phyloP scores from a whole-genome alignment of 2,113 vertebrate species.

The Oryzias woworae region DNA sequence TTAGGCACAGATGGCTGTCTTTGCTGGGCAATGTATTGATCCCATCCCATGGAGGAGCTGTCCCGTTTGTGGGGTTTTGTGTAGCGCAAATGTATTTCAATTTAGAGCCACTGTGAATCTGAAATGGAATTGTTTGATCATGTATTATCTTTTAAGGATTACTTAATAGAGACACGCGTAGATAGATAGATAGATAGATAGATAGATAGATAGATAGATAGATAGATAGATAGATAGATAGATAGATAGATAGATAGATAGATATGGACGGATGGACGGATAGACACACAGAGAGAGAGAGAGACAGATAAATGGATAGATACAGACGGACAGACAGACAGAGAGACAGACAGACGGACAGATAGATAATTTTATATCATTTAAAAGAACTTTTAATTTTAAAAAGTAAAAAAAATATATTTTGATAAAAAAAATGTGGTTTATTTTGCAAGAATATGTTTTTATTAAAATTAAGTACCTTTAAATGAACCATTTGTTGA shows the following conservation, averaged over 20 bases:
- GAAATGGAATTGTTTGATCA: conserved; percentile 63
- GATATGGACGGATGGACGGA: conserved; percentile 11
- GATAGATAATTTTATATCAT: no score
- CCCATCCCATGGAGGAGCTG: conserved; percentile 56
- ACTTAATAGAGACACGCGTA: conserved; percentile 24
- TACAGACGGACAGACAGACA: not conserved
- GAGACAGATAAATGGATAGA: not conserved
- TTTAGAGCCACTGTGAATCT: conserved; percentile 32
- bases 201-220: conserved; percentile 19
- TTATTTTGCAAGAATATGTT: no score
- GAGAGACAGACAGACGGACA: no score
- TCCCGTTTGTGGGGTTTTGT: conserved; percentile 60
- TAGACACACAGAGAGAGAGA: not conserved
- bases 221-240: conserved; percentile 20
- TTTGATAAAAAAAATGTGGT: no score
- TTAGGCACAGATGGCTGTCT: conserved; percentile 84
- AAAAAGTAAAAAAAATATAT: no score
- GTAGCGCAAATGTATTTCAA: conserved; percentile 55
- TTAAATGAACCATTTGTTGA: no score
- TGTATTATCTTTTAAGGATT: conserved; percentile 38
- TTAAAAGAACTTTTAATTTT: no score
- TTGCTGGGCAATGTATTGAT: conserved; percentile 76
- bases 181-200: conserved; percentile 18
- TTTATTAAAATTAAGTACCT: no score
- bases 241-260: conserved; percentile 14